A percentile compares a stretch with the other conserved stretches of the same genome.
Evolutionary conservation across 2,888 invertebrate genomes (phyloP).

Genomic region (Drosophila nigritarsus): DNA sequence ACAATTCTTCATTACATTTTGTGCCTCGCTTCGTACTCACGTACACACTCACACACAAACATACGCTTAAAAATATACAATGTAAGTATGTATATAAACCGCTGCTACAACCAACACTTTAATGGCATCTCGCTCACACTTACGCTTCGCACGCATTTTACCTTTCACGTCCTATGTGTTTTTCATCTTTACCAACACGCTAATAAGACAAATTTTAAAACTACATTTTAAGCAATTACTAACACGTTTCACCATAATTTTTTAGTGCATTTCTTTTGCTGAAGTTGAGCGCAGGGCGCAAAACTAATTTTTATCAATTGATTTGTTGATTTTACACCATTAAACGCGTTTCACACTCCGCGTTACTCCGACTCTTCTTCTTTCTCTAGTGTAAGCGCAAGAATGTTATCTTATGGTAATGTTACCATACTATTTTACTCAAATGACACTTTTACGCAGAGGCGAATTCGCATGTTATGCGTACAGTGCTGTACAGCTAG

Average conservation of each 20-base stretch:
- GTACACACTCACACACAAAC: conserved; percentile 36
- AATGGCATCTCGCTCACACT: conserved; percentile 71
- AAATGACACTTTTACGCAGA: conserved; percentile 17
- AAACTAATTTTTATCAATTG: conserved; percentile 51
- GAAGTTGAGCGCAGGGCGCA: conserved; percentile 46
- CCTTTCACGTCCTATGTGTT: conserved; percentile 73
- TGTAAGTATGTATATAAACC: conserved; percentile 67
- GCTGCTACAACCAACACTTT: conserved; percentile 72
- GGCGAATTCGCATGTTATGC: background rate
- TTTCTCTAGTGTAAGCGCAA: conserved; percentile 40
- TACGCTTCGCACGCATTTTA: conserved; percentile 57
- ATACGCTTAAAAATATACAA: conserved; percentile 62
- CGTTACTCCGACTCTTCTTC: conserved; percentile 61
- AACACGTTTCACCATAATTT: conserved; percentile 65
- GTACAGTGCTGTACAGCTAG: conserved; percentile 7
- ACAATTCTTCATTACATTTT: conserved; percentile 61
- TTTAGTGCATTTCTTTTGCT: conserved; percentile 47
- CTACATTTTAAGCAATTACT: conserved; percentile 54
- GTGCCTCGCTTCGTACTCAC: conserved; percentile 57
- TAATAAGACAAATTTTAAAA: conserved; percentile 70
- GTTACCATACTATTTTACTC: conserved; percentile 30
- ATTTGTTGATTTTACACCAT: conserved; percentile 66
- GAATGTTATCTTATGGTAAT: conserved; percentile 39
- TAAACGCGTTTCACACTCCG: conserved; percentile 75
- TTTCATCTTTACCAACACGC: conserved; percentile 74